Percentiles rank a stretch among this genome's conserved stretches.
Evolutionary conservation across 2,888 invertebrate species (phyloP).

Genomic region (Pecten maximus): DNA sequence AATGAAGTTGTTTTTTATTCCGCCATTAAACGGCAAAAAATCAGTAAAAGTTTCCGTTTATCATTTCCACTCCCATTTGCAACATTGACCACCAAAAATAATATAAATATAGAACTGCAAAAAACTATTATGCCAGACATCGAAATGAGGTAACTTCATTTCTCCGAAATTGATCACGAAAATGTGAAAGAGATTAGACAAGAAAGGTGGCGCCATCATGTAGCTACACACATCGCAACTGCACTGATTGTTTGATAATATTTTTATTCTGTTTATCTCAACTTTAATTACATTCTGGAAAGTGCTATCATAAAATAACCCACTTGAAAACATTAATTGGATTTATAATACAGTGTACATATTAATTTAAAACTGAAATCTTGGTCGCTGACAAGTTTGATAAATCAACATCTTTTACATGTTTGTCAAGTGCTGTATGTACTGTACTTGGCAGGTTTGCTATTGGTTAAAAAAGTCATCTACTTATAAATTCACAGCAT

Average conservation of each 20-base stretch:
- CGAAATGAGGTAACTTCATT: background rate
- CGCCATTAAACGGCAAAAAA: background rate
- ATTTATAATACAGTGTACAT: background rate
- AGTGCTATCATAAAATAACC: background rate
- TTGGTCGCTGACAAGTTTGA: background rate
- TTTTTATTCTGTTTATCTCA: background rate
- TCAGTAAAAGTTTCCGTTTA: background rate
- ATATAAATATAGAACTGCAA: background rate
- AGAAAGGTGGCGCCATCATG: background rate
- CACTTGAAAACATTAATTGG: background rate
- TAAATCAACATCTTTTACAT: background rate
- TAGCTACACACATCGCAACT: background rate
- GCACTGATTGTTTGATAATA: conserved; percentile 16
- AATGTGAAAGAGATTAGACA: background rate
- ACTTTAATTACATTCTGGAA: background rate
- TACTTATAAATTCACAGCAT: conserved; percentile 10
- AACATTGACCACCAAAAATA: background rate
- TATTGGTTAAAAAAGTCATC: background rate
- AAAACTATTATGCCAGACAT: background rate
- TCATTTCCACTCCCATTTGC: background rate
- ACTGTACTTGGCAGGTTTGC: background rate
- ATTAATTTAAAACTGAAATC: background rate
- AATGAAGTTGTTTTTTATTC: background rate
- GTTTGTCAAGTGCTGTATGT: background rate
- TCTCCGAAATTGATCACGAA: background rate